These are phyloP conservation scores for Fregata magnificens DNA, from an alignment of 2,113 vertebrate species.

Conservation along the genomic window DNA sequence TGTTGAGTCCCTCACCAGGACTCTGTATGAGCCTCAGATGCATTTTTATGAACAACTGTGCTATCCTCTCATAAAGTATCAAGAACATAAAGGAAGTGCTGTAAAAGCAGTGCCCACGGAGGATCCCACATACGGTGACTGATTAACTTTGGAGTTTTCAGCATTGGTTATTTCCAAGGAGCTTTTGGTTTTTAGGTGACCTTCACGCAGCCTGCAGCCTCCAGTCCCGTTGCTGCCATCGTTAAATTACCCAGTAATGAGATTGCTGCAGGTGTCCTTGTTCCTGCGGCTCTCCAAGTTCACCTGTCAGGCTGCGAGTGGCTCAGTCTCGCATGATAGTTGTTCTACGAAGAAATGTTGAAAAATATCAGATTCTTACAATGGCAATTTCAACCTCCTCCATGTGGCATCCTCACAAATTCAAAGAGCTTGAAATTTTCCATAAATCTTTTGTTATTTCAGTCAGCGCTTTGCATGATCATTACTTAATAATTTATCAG, in stretches of 20 bases:
- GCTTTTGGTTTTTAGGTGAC: background rate
- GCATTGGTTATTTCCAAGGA: background rate
- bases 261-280: background rate
- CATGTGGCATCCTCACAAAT: background rate
- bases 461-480: background rate
- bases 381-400: background rate
- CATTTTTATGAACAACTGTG: background rate
- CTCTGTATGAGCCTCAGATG: background rate
- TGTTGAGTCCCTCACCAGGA: background rate
- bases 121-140: background rate
- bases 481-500: background rate
- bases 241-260: background rate
- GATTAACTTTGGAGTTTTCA: background rate
- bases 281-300: background rate
- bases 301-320: background rate
- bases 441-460: background rate
- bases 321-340: rapidly evolving
- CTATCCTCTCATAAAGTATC: background rate
- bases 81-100: background rate
- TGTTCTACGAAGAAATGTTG: background rate
- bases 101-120: background rate
- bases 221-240: background rate
- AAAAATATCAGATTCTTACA: background rate
- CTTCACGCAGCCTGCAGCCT: background rate
- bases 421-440: background rate